Conservation (phyloP, 2,888 invertebrate species). For the Bugulina stolonifera region DNA sequence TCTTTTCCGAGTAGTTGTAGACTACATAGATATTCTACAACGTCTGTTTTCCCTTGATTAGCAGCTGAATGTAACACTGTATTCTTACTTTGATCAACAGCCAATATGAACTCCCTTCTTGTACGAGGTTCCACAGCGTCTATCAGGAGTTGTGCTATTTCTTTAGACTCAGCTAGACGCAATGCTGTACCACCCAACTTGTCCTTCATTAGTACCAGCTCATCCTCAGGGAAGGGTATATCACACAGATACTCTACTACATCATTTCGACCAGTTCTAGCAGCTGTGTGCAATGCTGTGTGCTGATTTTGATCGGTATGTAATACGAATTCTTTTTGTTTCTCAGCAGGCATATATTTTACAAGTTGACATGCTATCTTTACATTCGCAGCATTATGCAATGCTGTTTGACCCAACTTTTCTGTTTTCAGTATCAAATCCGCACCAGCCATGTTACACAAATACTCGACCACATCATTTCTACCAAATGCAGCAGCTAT, state of each 20-base stretch:
- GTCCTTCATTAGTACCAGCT: not conserved
- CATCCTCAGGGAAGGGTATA: not conserved
- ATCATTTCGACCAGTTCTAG: not conserved
- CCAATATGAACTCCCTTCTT: not conserved
- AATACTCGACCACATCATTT: not conserved
- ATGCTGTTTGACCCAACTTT: not conserved
- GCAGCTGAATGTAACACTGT: not conserved
- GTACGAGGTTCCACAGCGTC: not conserved
- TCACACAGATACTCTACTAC: not conserved
- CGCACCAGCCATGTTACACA: not conserved
- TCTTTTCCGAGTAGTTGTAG: not conserved
- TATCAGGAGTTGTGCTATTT: not conserved
- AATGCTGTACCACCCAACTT: not conserved
- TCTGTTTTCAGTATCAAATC: not conserved
- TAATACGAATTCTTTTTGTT: not conserved
- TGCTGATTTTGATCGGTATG: not conserved
- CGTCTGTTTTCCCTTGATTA: not conserved
- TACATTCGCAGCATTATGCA: not conserved
- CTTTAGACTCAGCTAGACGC: not conserved
- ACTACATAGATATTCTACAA: slow-evolving; percentile 2
- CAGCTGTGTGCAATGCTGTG: slow-evolving; percentile 4
- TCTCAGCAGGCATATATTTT: not conserved
- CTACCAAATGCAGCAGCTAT: not conserved
- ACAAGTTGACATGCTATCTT: not conserved
- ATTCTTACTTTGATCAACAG: not conserved